Base-by-base conservation (phyloP, 1,140 invertebrate species). In the Dreissena polymorpha region DNA sequence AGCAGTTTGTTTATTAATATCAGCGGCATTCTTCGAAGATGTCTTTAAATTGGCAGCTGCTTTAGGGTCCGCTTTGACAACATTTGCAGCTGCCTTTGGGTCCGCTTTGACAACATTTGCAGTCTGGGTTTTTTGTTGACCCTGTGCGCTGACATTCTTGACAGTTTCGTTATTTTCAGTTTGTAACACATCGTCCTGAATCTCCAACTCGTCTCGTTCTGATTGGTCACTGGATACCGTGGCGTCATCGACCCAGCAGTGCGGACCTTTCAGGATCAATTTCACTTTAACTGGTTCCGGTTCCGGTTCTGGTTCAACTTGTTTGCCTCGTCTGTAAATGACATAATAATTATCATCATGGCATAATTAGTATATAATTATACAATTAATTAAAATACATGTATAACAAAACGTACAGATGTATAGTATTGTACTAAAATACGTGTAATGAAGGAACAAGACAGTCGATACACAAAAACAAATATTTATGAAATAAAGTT, bases 161-260 rank as follows among this genome's bases (percentile, higher is more conserved):
- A 53, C 67, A 25, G 27, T 55, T n/a, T 23, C 23, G 2, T 51
- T 27, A 51, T 18, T 50, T 50, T 39, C 29, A 50, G 27, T 5
- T 2, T 2, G 13, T 50, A 39, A 2, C 39, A 8, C 39, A 8
- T 39, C 39, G 8, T 84, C 84, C 10, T 23, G 14, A 13, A 23
- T 27, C 13, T 50, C 55, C n/a, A 50, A 49, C 16, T 75, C 79
- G n/a, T 57, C 69, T 0, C 3, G 29, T 14, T 83, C 67, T 12
- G 74, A 80, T 25, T 18, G 65, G 50, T 86, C 84, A 68, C 87
- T 88, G 0, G 86, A 79, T 13, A 88, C 70, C 12, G 85, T 88
- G 39, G 79, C 86, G 57, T 88, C 87, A 77, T 88, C 87, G 14
- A 88, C 87, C 87, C 87, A 88, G 68, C 87, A 88, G 39, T 88